Evolutionary conservation across 1,140 invertebrate species (phyloP).

Genomic region (Hyles vespertilio): DNA sequence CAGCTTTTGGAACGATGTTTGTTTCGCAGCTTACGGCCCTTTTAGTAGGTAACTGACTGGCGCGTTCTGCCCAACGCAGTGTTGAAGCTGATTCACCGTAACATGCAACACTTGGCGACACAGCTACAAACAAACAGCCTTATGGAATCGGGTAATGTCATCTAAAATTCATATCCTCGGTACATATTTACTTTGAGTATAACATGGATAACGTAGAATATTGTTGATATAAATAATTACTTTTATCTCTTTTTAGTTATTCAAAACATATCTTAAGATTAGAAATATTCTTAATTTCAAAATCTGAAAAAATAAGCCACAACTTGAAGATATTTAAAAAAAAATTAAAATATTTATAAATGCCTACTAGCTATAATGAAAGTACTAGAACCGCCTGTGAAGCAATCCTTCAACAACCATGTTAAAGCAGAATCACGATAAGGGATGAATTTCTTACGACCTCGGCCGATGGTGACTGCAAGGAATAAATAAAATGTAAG

Average conservation of each 20-base stretch:
- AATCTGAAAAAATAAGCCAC: neutral
- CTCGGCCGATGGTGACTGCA: constrained; percentile 59
- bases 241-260: neutral
- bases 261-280: neutral
- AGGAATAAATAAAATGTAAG: neutral
- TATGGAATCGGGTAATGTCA: neutral
- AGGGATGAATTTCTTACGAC: constrained; percentile 78
- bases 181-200: no score
- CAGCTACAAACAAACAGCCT: constrained; percentile 66
- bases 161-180: no score
- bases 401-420: constrained; percentile 81
- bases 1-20: constrained; percentile 71
- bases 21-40: constrained; percentile 75
- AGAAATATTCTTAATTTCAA: neutral
- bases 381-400: constrained; percentile 74
- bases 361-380: constrained; percentile 78
- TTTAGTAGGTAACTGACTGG: constrained; percentile 77
- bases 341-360: no score
- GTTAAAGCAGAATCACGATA: constrained; percentile 86
- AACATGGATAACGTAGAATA: neutral
- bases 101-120: constrained; percentile 81
- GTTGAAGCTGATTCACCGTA: constrained; percentile 85
- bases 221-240: neutral
- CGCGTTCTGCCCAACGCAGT: constrained; percentile 81
- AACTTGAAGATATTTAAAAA: no score